Percentiles rank a stretch among this genome's conserved stretches.
These are phyloP conservation scores for Phthorimaea operculella DNA, from an alignment of 1,140 invertebrate genomes.

Conservation along the genomic window DNA sequence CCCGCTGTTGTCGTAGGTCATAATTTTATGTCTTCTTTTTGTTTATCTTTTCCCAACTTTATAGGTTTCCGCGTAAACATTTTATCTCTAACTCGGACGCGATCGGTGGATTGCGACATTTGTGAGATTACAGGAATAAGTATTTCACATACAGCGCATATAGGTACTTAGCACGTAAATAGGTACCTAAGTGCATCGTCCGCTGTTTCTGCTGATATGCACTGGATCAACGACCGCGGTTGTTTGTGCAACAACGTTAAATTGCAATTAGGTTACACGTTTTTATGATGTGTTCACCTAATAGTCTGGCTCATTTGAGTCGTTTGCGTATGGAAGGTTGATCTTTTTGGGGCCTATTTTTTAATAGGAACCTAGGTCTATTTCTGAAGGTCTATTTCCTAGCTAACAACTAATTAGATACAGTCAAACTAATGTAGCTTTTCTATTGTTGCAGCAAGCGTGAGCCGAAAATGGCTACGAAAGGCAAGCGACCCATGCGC, in stretches of 20 bases:
- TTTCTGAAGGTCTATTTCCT: no score
- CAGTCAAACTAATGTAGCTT: background rate
- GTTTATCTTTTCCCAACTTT: constrained; percentile 67
- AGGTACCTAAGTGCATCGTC: background rate
- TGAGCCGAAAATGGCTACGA: constrained; percentile 54
- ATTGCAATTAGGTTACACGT: background rate
- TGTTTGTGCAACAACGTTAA: constrained; percentile 3
- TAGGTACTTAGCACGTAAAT: no score
- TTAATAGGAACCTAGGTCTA: no score
- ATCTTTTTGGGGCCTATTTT: no score
- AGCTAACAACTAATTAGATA: background rate
- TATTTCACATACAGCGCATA: no score
- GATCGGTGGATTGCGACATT: background rate
- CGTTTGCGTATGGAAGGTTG: no score
- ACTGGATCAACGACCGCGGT: background rate
- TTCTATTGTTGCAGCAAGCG: constrained; percentile 50
- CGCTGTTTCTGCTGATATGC: background rate
- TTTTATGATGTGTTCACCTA: no score
- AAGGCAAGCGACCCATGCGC: constrained; percentile 77
- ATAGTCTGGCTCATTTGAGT: no score
- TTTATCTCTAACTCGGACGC: constrained; percentile 21
- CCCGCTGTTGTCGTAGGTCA: constrained; percentile 67
- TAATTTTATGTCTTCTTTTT: constrained; percentile 69
- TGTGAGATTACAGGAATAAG: no score
- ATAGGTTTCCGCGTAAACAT: constrained; percentile 50